Base-by-base conservation (phyloP, 2,797 vertebrate genomes). In the Ciconia nigra region DNA sequence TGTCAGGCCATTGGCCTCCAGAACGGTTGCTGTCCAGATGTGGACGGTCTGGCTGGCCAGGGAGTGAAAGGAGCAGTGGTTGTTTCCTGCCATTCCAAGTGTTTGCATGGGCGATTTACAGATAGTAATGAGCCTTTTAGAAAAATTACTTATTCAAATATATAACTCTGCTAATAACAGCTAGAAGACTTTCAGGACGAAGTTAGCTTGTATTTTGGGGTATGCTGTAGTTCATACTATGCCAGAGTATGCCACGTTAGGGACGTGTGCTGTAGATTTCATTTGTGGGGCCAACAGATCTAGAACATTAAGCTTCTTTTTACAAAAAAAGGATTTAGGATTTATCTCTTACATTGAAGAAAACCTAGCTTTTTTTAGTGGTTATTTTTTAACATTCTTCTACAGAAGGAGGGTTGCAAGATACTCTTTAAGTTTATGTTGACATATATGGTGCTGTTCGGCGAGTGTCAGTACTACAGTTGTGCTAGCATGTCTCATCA, bases 381-480 rank as follows among this genome's bases (percentile, higher is more conserved):
- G 24, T 21, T 63, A 6, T 62, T 67, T 96, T 66, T 70, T 54
- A 65, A 87, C 28, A 8, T 73, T 41, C 33, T 70, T 66, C 42
- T 19, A 24, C 16, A 46, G 52, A 24, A 46, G 29, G 11, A 51
- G 19, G 4, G 13, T 39, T 62, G 15, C 41, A 25, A 51, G 35
- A 18, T 8, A 15, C 21, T 70, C 31, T 51, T 25, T 55, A 7
- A 31, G 15, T 57, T 77, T 55, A 7, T n/a, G 15, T 57, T 77
- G 37, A 7, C 20, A 10, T 4, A 5, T 1, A 21, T 0, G 0
- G 7, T 8, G 15, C 35, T n/a, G 44, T 15, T 80, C 44, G 63
- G 9, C 3, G 4, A 52, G 37, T 28, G 31, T 33, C 31, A 42
- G 39, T 44, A 3, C 66, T 74, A 11, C 20, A 6, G 16, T 20